Evolutionary conservation across 1,140 invertebrate genomes (phyloP), one percentile per base, ranked within the genome.

Genomic region (Thaumetopoea pityocampa): DNA sequence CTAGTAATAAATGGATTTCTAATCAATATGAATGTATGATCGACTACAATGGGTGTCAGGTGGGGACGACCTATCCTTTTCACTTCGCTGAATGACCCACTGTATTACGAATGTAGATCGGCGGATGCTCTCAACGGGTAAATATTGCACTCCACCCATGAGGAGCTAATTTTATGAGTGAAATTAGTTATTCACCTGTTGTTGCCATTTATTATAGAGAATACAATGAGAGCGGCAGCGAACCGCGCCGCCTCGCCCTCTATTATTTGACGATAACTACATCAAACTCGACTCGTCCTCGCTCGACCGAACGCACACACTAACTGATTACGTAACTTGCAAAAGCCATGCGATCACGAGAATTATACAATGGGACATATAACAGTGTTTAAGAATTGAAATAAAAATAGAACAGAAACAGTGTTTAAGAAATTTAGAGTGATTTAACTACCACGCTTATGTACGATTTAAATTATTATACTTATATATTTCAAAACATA

Each of bases 171-270:
- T 73, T 79, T 79, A 79, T 77, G 61, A 78, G 69, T 79, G 77
- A 81, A 83, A 83, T 83, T 81, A 81, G 68, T 81, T 71, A 81
- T 79, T 83, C 77, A 83, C 77, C 79, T 83, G 79, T 79, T 79
- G 77, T 83, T 83, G 77, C 67, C 72, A 79, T 83, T 83, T 83
- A 83, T 83, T 74, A 77, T 74, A 70, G 63, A 58, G 68, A 61
- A 51, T 51, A 79, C 74, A 80, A 80, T 80, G 63, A 40, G 61
- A 59, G 29, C 60, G 65, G 60, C 69, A 73, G 56, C 55, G 62
- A 45, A 68, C 56, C 71, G 77, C 58, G 35, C 51, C 70, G 47
- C 66, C 71, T 67, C 63, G 53, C 79, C 76, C 72, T 54, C 65
- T 54, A 78, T 79, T 79, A 74, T 79, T 71, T 66, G 66, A 64